A percentile compares a stretch with the other conserved stretches of the same genome.
Evolutionary conservation across 2,797 vertebrate species (phyloP).

Genomic region (Hydrocynus forskahlii): DNA sequence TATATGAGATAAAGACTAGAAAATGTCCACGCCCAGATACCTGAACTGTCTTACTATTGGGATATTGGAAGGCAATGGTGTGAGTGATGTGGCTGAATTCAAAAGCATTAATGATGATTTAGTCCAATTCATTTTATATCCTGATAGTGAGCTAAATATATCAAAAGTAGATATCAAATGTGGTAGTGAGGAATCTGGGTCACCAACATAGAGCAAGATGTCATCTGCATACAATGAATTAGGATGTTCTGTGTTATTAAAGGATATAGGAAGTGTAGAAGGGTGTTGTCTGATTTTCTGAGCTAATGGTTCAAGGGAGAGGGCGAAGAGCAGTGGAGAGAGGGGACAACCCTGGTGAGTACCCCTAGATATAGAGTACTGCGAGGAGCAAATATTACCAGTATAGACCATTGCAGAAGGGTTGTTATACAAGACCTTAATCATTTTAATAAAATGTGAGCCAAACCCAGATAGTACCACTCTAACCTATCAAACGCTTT

Average conservation of each 20-base stretch:
- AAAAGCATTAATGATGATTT: neutral
- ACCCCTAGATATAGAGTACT: conserved; percentile 6
- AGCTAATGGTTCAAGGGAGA: conserved; percentile 29
- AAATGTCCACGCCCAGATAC: too few relatives aligned
- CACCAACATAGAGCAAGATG: conserved; percentile 8
- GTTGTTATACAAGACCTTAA: conserved; percentile 12
- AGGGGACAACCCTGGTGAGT: conserved; percentile 32
- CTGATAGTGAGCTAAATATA: neutral
- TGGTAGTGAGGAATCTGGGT: neutral
- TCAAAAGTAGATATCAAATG: neutral
- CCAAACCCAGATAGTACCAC: neutral
- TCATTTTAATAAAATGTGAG: neutral
- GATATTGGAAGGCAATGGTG: neutral
- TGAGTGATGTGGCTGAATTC: neutral
- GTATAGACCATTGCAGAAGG: conserved; percentile 15
- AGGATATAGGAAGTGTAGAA: neutral
- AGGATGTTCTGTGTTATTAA: conserved; percentile 8
- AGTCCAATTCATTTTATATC: conserved; percentile 4
- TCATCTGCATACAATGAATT: conserved; percentile 15
- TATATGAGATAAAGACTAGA: too few relatives aligned
- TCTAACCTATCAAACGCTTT: conserved; percentile 26
- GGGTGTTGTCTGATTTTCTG: conserved; percentile 14
- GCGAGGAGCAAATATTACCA: neutral
- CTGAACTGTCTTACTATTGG: neutral
- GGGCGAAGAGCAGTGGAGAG: neutral